A percentile compares a stretch with the other conserved stretches of the same genome.
These are phyloP conservation scores for Drosophila kurseongensis DNA, from an alignment of 1,140 invertebrate genomes.

Conservation along the genomic window DNA sequence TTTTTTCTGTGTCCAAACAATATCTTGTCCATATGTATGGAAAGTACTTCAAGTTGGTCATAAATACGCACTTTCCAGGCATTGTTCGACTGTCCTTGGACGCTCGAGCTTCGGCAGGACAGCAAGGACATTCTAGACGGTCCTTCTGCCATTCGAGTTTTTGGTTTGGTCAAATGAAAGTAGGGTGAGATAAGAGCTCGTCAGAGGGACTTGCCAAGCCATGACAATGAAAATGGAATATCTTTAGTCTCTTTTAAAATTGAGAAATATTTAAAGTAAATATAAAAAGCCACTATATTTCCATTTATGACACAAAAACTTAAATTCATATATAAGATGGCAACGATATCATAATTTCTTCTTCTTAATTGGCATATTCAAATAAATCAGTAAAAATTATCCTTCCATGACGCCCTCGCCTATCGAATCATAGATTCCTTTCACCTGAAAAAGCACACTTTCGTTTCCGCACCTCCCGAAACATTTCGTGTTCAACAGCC, in stretches of 20 bases:
- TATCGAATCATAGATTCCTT: constrained; percentile 2
- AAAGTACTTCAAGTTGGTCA: constrained; percentile 39
- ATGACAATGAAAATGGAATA: background rate
- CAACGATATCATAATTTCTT: no score
- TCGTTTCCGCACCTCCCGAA: constrained; percentile 7
- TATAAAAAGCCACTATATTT: background rate
- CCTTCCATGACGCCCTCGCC: background rate
- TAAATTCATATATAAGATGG: no score
- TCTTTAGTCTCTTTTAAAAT: background rate
- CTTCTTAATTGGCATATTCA: background rate
- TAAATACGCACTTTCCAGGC: constrained; percentile 52
- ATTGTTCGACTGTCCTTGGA: constrained; percentile 25
- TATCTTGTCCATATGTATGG: constrained; percentile 40
- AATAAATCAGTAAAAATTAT: constrained; percentile 18
- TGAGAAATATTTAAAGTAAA: background rate
- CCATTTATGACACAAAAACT: no score
- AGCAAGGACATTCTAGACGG: constrained; percentile 20
- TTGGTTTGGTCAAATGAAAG: constrained; percentile 5
- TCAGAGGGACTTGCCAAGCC: background rate
- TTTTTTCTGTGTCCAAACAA: constrained; percentile 2
- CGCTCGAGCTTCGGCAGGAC: constrained; percentile 8
- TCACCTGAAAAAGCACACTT: constrained; percentile 33
- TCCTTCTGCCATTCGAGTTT: constrained; percentile 17
- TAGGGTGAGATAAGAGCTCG: constrained; percentile 1
- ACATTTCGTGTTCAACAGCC: constrained; percentile 4